Base-by-base conservation (phyloP, 2,888 invertebrate genomes). In the Drosophila maculinotata region DNA sequence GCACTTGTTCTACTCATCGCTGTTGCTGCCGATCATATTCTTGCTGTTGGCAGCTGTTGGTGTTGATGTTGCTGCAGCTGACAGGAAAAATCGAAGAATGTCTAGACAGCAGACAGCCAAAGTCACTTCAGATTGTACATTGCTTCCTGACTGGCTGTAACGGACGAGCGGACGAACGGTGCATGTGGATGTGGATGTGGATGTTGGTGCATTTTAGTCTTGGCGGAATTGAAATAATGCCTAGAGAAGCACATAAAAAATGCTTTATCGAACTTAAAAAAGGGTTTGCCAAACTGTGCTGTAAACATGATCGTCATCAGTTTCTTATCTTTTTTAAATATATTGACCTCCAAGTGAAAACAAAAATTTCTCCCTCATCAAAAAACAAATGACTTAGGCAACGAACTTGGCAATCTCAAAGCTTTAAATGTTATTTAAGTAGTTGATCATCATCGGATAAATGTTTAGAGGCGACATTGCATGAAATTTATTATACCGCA, bases 71-170 rank as follows among this genome's bases (percentile, higher is more conserved):
- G 59, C 41, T 79, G 79, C 76, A 70, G 76, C 80, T 75, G 76
- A 76, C 78, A 73, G 81, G 73, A 82, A 75, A 84, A 81, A 85
- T 79, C 86, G 76, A 82, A 86, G 84, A 82, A 83, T 86, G 80
- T 87, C 80, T 80, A 80, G 80, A 80, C 80, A 86, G 71, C 80
- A 87, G 88, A 80, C 80, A 80, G 87, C 88, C 79, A 85, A 81
- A 80, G 82, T 87, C 80, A 88, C 87, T 81, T 81, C 84, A 81
- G 51, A 72, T 86, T 86, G 87, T 87, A 86, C 87, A 83, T 87
- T 88, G 88, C 84, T 82, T 88, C 88, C 88, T 88, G 81, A 82
- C 81, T 74, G 76, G 51, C 57, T 57, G 36, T 53, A 73, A 53
- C 78, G 73, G 77, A 57, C 71, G 25, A 73, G 51, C 78, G 73